Conservation (phyloP, 2,888 invertebrate genomes). For the Heliconius ethilla region DNA sequence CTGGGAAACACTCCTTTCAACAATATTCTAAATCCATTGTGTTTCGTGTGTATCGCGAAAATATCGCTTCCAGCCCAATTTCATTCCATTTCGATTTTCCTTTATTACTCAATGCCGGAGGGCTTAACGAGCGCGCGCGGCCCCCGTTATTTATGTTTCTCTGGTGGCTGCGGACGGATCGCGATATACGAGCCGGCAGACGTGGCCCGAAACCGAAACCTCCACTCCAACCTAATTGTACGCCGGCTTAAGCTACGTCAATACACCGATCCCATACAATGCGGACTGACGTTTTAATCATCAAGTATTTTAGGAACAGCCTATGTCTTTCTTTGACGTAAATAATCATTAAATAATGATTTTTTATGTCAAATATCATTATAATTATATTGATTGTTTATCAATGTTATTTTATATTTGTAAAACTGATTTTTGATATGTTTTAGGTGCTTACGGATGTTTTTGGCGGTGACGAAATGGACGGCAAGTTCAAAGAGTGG, state of each 20-base stretch:
- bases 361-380: background rate
- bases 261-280: conserved; percentile 63
- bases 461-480: conserved; percentile 83
- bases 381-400: background rate
- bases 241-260: conserved; percentile 72
- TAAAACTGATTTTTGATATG: background rate
- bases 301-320: conserved; percentile 49
- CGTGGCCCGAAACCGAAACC: conserved; percentile 69
- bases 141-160: conserved; percentile 80
- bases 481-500: conserved; percentile 78
- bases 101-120: conserved; percentile 80
- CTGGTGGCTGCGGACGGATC: conserved; percentile 79
- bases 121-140: conserved; percentile 80
- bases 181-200: conserved; percentile 76
- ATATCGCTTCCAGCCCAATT: conserved; percentile 80
- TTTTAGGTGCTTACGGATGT: conserved; percentile 89
- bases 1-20: conserved; percentile 67
- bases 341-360: background rate
- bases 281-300: conserved; percentile 67
- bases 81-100: conserved; percentile 82
- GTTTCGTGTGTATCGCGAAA: conserved; percentile 73
- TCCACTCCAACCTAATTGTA: conserved; percentile 76
- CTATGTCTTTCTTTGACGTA: conserved; percentile 15
- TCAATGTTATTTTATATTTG: background rate
- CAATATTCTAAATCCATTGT: conserved; percentile 76